Evolutionary conservation across 2,113 vertebrate species (phyloP), one percentile per base, ranked within the genome.

Genomic region (Xenopus borealis): DNA sequence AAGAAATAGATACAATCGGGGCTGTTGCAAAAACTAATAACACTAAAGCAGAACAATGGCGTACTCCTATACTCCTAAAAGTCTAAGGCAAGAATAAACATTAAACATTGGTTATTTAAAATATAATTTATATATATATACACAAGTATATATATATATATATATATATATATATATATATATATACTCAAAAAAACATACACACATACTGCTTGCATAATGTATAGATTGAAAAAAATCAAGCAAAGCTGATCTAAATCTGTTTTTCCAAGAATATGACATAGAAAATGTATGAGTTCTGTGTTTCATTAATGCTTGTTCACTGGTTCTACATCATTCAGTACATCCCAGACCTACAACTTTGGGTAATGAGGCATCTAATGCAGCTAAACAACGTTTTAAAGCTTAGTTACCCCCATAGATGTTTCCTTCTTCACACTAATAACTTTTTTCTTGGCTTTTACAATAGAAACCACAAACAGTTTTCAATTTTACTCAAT

Each of bases 301-400:
- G 19, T 11, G 20, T 61, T 61, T 61, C 58, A 61, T 61, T 61
- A 20, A 61, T 61, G 58, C 58, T 12, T 61, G 19, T 27, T 61
- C 20, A 23, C 58, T 23, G 58, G 14, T 61, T 61, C 58, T 61
- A 61, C 58, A 61, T 61, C 58, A 61, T 61, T 27, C 58, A 61
- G 20, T 61, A 61, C 58, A 61, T 61, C 58, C 58, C 58, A 61
- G 58, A 55, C 53, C 53, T 55, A 55, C 58, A 61, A 61, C 58
- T 61, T 61, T 61, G 58, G 58, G 58, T 61, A 61, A 61, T 61
- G 58, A 61, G 58, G 58, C 58, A 61, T 20, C 19, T 61, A 23
- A 61, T 10, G 10, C 14, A 27, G 20, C 18, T 61, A 61, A 23
- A 61, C 8, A 61, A 18, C 58, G 19, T 23, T 61, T 61, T 61